Evolutionary conservation across 1,140 invertebrate species (phyloP).

Genomic region (Trichonephila clavipes): DNA sequence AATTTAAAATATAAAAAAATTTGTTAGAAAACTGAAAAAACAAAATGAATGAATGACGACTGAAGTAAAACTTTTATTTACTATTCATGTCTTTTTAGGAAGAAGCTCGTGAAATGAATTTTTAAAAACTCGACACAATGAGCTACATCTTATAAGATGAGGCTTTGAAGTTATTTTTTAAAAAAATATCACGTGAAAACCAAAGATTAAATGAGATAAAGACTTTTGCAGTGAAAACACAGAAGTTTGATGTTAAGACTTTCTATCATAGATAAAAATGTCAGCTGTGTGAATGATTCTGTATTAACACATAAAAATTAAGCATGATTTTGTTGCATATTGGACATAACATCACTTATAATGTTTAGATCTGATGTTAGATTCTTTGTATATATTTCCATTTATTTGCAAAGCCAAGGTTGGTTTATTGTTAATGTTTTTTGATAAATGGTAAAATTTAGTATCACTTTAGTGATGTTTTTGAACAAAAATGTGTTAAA

Average conservation of each 20-base stretch:
- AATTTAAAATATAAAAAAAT: background rate
- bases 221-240: background rate
- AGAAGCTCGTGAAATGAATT: conserved; percentile 70
- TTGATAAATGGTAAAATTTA: conserved; percentile 69
- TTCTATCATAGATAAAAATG: conserved; percentile 21
- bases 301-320: background rate
- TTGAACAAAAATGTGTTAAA: conserved; percentile 61
- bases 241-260: conserved; percentile 43
- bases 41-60: background rate
- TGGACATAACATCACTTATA: conserved; percentile 37
- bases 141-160: conserved; percentile 51
- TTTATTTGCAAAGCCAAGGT: conserved; percentile 49
- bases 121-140: conserved; percentile 52
- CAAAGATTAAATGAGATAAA: conserved; percentile 53
- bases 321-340: conserved; percentile 69
- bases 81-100: conserved; percentile 67
- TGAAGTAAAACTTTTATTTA: conserved; percentile 49
- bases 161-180: conserved; percentile 40
- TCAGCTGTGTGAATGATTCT: conserved; percentile 11
- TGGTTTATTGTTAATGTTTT: conserved; percentile 70
- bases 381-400: conserved; percentile 64
- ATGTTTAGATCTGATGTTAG: conserved; percentile 72
- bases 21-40: background rate
- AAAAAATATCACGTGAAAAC: conserved; percentile 49
- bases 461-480: conserved; percentile 51